A percentile compares a stretch with the other conserved stretches of the same genome.
phyloP scores from a whole-genome alignment of 2,113 vertebrate species.

The Micromys minutus region DNA sequence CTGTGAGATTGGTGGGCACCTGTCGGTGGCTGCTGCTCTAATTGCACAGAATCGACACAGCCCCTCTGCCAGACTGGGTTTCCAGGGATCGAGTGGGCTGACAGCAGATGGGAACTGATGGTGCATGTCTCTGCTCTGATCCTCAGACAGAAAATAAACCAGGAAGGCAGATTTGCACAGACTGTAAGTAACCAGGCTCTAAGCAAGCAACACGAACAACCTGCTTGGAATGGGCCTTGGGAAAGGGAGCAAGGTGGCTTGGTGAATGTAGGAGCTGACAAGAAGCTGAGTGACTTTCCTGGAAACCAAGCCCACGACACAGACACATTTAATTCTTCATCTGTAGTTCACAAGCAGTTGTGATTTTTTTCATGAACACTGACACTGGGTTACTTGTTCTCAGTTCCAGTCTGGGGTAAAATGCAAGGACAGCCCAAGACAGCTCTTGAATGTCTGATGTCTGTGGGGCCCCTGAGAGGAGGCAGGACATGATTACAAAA shows the following conservation, averaged over 20 bases:
- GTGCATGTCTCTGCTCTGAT: neutral
- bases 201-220: neutral
- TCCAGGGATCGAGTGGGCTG: neutral
- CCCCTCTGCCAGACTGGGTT: neutral
- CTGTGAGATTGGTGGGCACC: neutral
- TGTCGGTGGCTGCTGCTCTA: neutral
- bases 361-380: conserved; percentile 50
- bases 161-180: neutral
- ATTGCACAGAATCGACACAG: neutral
- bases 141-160: neutral
- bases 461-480: neutral
- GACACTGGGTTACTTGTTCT: neutral
- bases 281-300: neutral
- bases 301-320: neutral
- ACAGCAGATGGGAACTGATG: neutral
- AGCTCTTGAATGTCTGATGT: conserved; percentile 4
- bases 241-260: neutral
- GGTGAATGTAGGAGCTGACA: neutral
- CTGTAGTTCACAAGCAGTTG: conserved; percentile 25
- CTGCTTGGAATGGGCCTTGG: neutral
- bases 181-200: neutral
- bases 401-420: conserved; percentile 40
- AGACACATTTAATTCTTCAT: neutral
- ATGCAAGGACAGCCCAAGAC: neutral
- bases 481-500: conserved; percentile 60